These are phyloP conservation scores for Leptura quadrifasciata DNA, from an alignment of 2,888 invertebrate species.

Conservation along the genomic window DNA sequence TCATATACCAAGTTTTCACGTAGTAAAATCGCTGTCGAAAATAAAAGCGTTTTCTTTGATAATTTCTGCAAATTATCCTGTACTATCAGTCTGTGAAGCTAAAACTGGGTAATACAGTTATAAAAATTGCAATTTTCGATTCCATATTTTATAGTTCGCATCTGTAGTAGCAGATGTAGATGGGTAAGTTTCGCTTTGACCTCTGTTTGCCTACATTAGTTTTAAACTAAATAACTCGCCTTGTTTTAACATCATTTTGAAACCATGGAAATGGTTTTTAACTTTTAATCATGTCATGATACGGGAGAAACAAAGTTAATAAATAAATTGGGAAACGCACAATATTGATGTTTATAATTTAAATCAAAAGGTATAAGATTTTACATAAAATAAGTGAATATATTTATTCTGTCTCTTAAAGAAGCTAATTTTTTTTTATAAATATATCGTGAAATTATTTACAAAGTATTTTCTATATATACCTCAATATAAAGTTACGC, in stretches of 20 bases:
- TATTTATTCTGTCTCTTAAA: slow-evolving; percentile 52
- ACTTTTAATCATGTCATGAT: background rate
- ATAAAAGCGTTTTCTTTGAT: too few relatives aligned
- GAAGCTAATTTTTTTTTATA: slow-evolving; percentile 44
- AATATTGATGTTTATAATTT: slow-evolving; percentile 52
- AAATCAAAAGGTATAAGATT: slow-evolving; percentile 48
- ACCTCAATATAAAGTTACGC: slow-evolving; percentile 40
- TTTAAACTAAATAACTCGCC: background rate
- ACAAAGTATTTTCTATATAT: slow-evolving; percentile 47
- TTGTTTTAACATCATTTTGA: background rate
- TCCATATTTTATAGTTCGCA: background rate
- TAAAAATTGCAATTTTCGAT: background rate
- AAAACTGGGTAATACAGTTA: background rate
- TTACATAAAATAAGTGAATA: slow-evolving; percentile 38
- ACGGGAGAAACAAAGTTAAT: background rate
- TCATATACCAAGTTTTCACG: too few relatives aligned
- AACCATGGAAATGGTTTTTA: background rate
- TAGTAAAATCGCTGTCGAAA: too few relatives aligned
- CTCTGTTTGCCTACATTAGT: background rate
- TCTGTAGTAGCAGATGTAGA: background rate
- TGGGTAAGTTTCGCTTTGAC: background rate
- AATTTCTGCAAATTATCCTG: too few relatives aligned
- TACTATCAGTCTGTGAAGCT: background rate
- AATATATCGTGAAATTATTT: slow-evolving; percentile 53
- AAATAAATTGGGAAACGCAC: background rate